A percentile compares a stretch with the other conserved stretches of the same genome.
Conservation (phyloP, 2,113 vertebrate species). For the Passer domesticus region DNA sequence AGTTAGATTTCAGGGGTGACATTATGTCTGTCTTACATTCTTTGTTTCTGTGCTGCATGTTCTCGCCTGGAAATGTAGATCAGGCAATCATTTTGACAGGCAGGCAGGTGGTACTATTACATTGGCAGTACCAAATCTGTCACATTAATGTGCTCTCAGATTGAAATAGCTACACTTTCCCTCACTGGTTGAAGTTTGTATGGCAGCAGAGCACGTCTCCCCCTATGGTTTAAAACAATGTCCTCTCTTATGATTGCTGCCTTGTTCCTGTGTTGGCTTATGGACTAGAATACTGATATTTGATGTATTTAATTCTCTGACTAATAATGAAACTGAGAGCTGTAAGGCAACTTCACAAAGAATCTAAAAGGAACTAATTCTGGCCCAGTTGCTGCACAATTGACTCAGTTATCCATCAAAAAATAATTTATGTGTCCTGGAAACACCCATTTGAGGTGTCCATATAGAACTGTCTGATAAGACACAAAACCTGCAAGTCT, state of each 20-base stretch:
- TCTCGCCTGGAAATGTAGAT: not conserved
- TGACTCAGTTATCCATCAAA: not conserved
- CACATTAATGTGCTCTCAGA: not conserved
- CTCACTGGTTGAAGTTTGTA: not conserved
- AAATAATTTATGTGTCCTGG: not conserved
- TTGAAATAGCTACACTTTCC: not conserved
- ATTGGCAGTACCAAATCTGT: not conserved
- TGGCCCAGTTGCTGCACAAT: not conserved
- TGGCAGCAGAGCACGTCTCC: not conserved
- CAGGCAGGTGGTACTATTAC: slow-evolving; percentile 41
- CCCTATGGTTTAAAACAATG: not conserved
- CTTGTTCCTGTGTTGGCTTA: not conserved
- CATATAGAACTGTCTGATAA: not conserved
- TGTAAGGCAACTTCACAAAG: not conserved
- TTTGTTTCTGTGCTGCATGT: not conserved
- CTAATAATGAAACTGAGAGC: not conserved
- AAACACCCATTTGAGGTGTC: not conserved
- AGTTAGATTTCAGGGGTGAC: not conserved
- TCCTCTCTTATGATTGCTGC: not conserved
- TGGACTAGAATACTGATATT: not conserved
- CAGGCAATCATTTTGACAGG: slow-evolving; percentile 36
- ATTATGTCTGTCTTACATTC: slow-evolving; percentile 6
- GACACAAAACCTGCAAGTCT: not conserved
- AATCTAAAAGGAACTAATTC: not conserved
- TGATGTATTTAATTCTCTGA: not conserved